Evolutionary conservation across 2,888 invertebrate genomes (phyloP).

Genomic region (Epicampocera succincta): DNA sequence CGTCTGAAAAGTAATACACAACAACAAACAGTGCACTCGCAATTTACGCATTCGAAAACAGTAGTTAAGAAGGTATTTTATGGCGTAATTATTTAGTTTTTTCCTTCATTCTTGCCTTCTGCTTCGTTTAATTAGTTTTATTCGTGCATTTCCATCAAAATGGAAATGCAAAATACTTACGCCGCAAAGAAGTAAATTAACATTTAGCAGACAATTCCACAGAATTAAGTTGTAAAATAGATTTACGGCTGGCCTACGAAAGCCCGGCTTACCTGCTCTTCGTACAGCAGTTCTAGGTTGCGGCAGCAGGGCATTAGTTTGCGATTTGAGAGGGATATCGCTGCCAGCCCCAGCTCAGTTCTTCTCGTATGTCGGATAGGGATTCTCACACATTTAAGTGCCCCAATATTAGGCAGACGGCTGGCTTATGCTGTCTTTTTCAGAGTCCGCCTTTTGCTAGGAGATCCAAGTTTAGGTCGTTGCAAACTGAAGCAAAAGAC

Average conservation of each 20-base stretch:
- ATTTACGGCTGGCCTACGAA: slow-evolving; percentile 9
- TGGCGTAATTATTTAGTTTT: slow-evolving; percentile 36
- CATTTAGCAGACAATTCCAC: slow-evolving; percentile 7
- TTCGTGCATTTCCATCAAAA: slow-evolving; percentile 7
- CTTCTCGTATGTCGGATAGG: too few species aligned
- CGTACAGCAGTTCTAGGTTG: too few species aligned
- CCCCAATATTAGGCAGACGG: too few species aligned
- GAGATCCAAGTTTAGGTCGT: too few species aligned
- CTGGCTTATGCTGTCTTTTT: too few species aligned
- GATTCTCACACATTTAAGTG: too few species aligned
- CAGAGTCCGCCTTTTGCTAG: too few species aligned
- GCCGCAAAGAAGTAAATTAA: slow-evolving; percentile 6
- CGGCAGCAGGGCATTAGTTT: too few species aligned
- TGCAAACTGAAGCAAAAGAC: too few species aligned
- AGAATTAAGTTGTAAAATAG: slow-evolving; percentile 13
- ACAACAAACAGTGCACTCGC: background rate
- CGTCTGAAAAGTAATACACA: slow-evolving; percentile 5
- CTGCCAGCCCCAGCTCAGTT: too few species aligned
- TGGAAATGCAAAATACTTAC: slow-evolving; percentile 44
- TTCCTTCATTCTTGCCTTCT: background rate
- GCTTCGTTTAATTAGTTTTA: slow-evolving; percentile 22
- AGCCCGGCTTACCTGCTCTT: too few species aligned
- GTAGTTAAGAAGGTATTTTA: slow-evolving; percentile 5
- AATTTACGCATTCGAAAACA: slow-evolving; percentile 6
- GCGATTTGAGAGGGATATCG: too few species aligned